phyloP scores from a whole-genome alignment of 2,113 vertebrate genomes.

The Nycticebus coucang region DNA sequence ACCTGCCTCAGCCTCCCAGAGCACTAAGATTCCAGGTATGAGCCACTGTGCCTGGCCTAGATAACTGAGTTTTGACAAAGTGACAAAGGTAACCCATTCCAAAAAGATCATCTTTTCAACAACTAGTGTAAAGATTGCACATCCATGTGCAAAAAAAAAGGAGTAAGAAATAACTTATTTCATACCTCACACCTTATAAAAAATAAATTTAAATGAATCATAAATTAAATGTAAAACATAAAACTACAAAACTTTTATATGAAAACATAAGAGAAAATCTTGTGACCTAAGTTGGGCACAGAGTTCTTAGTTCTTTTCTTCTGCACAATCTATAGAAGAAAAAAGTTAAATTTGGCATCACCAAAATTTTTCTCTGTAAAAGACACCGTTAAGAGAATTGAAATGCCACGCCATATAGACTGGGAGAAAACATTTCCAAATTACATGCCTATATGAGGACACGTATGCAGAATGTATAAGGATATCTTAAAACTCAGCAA shows the following conservation, averaged over 20 bases:
- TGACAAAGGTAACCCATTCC: neutral
- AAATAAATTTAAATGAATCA: neutral
- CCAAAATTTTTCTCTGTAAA: neutral
- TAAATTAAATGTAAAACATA: conserved; percentile 1
- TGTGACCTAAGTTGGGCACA: neutral
- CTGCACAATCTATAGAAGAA: neutral
- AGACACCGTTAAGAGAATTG: neutral
- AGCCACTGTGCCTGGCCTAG: too few species aligned
- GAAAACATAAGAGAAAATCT: conserved; percentile 30
- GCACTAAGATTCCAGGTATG: too few species aligned
- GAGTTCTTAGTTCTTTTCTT: neutral
- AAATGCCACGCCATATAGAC: neutral
- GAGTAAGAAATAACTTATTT: neutral
- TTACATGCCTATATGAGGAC: neutral
- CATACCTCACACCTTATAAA: neutral
- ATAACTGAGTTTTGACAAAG: neutral
- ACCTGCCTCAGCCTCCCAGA: too few species aligned
- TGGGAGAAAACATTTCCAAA: conserved; percentile 33
- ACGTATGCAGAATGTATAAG: neutral
- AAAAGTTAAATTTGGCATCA: neutral
- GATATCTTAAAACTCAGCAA: conserved; percentile 12
- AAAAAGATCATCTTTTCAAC: neutral
- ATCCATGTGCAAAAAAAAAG: neutral
- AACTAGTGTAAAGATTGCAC: neutral
- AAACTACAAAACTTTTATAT: neutral